phyloP scores from a whole-genome alignment of 2,113 vertebrate genomes.

The Protobothrops mucrosquamatus region DNA sequence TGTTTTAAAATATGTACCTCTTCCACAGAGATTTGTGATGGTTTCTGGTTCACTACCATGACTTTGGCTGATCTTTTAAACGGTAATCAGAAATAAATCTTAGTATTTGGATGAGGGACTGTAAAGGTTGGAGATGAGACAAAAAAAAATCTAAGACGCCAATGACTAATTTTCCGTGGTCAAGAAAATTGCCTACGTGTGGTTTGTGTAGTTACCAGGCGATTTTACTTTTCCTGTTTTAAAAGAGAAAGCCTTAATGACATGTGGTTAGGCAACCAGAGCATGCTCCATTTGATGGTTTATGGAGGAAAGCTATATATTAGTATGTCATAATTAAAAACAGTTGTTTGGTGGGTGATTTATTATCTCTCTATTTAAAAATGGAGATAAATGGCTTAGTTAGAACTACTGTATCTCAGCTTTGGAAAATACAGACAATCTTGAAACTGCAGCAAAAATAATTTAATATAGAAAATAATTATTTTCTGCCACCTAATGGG shows the following conservation, averaged over 20 bases:
- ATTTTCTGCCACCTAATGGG: not conserved
- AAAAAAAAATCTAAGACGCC: not conserved
- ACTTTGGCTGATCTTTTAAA: not conserved
- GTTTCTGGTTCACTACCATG: not conserved
- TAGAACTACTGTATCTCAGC: not conserved
- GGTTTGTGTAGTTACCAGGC: not conserved
- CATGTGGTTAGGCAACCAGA: not conserved
- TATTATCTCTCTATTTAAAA: not conserved
- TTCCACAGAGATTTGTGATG: not conserved
- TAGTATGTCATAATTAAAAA: not conserved
- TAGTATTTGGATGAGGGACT: not conserved
- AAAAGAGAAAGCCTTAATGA: not conserved
- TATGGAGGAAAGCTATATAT: not conserved
- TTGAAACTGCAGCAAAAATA: not conserved
- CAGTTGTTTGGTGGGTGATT: not conserved
- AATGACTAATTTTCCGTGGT: not conserved
- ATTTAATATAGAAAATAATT: not conserved
- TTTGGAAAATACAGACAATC: not conserved
- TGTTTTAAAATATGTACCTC: no score
- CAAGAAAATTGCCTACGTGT: not conserved
- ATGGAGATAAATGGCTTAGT: not conserved
- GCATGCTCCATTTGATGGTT: not conserved
- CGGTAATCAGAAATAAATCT: not conserved
- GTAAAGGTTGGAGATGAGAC: not conserved
- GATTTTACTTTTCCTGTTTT: not conserved